Conservation (phyloP, 2,797 vertebrate genomes). For the Tauraco hartlaubi region DNA sequence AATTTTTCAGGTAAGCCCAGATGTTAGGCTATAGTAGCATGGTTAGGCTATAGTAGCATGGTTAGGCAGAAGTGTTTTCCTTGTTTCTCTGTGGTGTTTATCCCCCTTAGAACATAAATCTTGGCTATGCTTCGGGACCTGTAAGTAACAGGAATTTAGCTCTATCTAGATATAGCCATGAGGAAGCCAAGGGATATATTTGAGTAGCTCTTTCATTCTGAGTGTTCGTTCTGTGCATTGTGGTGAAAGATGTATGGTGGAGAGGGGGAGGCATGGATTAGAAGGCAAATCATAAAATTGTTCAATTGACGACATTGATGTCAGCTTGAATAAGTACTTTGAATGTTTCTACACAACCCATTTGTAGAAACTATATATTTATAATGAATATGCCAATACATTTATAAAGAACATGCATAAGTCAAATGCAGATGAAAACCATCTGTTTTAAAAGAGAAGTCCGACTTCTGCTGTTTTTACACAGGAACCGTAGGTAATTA, state of each 20-base stretch:
- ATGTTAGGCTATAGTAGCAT: background rate
- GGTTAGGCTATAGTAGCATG: background rate
- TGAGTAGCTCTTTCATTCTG: background rate
- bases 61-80: background rate
- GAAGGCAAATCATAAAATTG: background rate
- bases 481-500: background rate
- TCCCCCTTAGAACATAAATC: background rate
- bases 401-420: background rate
- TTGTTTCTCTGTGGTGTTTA: background rate
- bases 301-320: background rate
- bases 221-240: background rate
- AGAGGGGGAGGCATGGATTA: background rate
- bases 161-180: background rate
- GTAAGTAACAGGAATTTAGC: background rate
- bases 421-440: background rate
- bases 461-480: background rate
- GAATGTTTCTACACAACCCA: background rate
- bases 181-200: background rate
- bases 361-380: background rate
- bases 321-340: background rate
- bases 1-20: background rate
- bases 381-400: background rate
- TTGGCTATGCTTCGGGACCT: background rate
- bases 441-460: background rate
- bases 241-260: background rate